Evolutionary conservation across 1,140 invertebrate species (phyloP).

Genomic region (Thaumatotibia leucotreta): DNA sequence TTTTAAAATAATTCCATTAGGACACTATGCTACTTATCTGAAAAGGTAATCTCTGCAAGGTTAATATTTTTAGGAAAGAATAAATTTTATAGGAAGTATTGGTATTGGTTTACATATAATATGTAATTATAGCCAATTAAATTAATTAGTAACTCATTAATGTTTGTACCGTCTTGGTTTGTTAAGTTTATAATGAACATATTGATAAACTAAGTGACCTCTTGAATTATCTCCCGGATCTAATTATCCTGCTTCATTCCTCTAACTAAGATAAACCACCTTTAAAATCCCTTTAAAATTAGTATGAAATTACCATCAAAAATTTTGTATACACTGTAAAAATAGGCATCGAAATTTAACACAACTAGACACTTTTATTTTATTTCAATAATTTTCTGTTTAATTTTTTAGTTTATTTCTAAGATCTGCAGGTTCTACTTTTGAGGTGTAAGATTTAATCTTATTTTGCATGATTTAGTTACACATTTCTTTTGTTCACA

Average conservation of each 20-base stretch:
- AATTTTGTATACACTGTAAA: not conserved
- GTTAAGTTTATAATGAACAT: not conserved
- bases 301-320: not conserved
- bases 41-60: no score
- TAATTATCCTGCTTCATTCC: constrained; percentile 5
- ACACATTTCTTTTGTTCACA: not conserved
- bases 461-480: not conserved
- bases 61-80: no score
- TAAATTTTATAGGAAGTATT: no score
- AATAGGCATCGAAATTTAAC: not conserved
- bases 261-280: not conserved
- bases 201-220: not conserved
- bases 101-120: no score
- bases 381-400: not conserved
- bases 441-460: not conserved
- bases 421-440: not conserved
- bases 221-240: not conserved
- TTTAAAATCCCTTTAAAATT: constrained; percentile 1
- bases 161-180: not conserved
- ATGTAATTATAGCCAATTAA: no score
- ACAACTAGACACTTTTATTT: not conserved
- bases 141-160: not conserved
- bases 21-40: no score
- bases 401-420: constrained; percentile 6
- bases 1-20: no score